Evolutionary conservation across 2,888 invertebrate species (phyloP), one percentile per base, ranked within the genome.

Genomic region (Calliopum simillimum): DNA sequence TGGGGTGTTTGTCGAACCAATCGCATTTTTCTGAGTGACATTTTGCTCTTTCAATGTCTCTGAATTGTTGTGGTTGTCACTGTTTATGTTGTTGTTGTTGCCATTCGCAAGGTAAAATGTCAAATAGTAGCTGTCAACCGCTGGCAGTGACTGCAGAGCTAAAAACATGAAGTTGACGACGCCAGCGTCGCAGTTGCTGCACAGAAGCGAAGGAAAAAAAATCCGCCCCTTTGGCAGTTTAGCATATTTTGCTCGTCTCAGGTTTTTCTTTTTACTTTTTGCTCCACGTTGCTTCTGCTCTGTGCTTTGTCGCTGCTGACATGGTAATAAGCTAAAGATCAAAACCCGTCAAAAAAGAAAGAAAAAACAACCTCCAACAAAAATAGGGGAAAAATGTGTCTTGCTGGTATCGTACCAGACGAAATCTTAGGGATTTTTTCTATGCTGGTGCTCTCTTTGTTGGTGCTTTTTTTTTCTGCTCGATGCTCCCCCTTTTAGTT

Each of bases 11-110:
- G 77, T 79, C 78, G 82, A 79, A 81, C 82, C 82, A 83, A 83
- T 83, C 80, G 83, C 82, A 82, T 82, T 83, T 82, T 82, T 82
- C 82, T 82, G 82, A 81, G 81, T 82, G 82, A 82, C 82, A 82
- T 83, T 82, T 82, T 81, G 79, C 78, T 80, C 81, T 79, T 77
- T 78, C 79, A 77, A 68, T 68, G 16, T 56, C 21, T 33, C 21
- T 61, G 44, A 23, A 11, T 46, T 46, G 55, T 73, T 75, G 56
- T 49, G n/a, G 53, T 3, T 62, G 25, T 66, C 61, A 61, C 61
- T 63, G 59, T 49, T 64, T 73, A 47, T 69, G 64, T 68, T 59
- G 23, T 47, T 71, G 59, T 62, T 71, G 68, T 44, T 66, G 47
- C 66, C 70, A 68, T 65, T 68, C 74, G 78, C 81, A 83, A 83